Conservation (phyloP, 2,888 invertebrate genomes). For the Cactoblastis cactorum region DNA sequence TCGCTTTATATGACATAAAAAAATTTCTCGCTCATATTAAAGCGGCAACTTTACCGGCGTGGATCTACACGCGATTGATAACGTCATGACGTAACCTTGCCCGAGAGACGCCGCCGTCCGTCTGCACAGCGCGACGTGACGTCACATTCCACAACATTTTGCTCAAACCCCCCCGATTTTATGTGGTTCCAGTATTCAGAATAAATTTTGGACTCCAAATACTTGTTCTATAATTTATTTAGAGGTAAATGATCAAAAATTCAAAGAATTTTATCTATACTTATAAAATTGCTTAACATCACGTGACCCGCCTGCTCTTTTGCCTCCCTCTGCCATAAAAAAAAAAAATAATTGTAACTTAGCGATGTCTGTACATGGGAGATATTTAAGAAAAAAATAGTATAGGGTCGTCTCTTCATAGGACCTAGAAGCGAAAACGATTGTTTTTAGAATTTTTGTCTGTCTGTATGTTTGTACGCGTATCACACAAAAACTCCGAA, state of each 20-base stretch:
- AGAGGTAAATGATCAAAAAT: constrained; percentile 27
- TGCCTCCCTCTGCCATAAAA: too few species aligned
- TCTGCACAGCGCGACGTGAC: constrained; percentile 21
- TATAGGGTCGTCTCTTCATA: too few species aligned
- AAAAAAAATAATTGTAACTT: too few species aligned
- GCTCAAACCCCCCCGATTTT: constrained; percentile 27
- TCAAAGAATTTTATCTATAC: not conserved
- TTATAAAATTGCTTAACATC: not conserved
- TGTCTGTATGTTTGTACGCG: too few species aligned
- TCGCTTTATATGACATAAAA: too few species aligned
- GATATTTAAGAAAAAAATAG: too few species aligned
- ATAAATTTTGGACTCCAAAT: constrained; percentile 16
- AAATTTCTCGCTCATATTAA: not conserved
- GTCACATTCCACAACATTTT: constrained; percentile 12
- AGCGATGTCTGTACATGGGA: too few species aligned
- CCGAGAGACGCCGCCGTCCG: constrained; percentile 38
- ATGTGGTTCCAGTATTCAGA: constrained; percentile 26
- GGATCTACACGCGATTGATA: constrained; percentile 17
- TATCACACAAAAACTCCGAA: too few species aligned
- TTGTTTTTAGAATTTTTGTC: too few species aligned
- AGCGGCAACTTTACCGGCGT: constrained; percentile 8
- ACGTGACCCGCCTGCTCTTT: too few species aligned
- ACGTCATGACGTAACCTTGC: constrained; percentile 46
- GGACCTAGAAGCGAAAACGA: too few species aligned
- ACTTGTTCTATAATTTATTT: constrained; percentile 24